phyloP scores from a whole-genome alignment of 2,888 invertebrate species.

The Idaea biselata region DNA sequence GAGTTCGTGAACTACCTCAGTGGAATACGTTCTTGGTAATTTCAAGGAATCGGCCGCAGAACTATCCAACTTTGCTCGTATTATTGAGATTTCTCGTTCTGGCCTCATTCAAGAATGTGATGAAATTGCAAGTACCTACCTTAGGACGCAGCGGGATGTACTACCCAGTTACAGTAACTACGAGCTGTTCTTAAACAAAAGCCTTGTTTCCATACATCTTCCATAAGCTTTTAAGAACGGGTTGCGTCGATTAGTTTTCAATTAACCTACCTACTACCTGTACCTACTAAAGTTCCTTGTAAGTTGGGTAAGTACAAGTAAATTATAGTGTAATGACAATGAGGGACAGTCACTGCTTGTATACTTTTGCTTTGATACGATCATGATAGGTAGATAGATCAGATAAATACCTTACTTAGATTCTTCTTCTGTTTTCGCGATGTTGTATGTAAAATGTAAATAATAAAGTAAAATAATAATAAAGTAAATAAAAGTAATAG shows the following conservation, averaged over 20 bases:
- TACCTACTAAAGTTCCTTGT: neutral
- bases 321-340: neutral
- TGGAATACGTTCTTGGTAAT: conserved; percentile 16
- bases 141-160: conserved; percentile 1
- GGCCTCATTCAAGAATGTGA: conserved; percentile 16
- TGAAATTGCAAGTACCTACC: conserved; percentile 19
- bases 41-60: conserved; percentile 11
- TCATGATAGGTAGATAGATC: no score
- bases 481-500: no score
- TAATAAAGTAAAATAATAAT: no score
- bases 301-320: neutral
- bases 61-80: conserved; percentile 21
- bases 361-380: no score
- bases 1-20: conserved; percentile 17
- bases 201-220: neutral
- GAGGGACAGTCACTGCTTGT: no score
- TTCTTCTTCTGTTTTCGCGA: no score
- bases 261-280: neutral
- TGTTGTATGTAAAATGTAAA: no score
- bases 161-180: neutral
- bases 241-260: neutral
- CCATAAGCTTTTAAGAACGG: neutral
- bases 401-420: no score
- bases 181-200: neutral
- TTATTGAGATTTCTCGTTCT: conserved; percentile 21